Conservation (phyloP, 92 coral and sea anemone species). For the Palythoa grandiflora region DNA sequence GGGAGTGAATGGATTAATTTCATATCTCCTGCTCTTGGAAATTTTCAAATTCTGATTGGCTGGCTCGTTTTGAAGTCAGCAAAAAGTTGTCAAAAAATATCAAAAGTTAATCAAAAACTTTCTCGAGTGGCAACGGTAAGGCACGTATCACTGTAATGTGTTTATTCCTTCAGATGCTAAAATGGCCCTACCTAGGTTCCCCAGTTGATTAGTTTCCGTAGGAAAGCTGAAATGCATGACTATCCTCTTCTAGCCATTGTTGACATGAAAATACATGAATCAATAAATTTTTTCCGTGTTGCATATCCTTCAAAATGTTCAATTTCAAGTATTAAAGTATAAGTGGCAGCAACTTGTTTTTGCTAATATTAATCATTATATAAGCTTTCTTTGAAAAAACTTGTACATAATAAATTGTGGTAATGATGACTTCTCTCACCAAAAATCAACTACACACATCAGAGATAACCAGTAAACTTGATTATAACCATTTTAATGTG, state of each 20-base stretch:
- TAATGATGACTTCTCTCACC: no score
- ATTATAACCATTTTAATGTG: no score
- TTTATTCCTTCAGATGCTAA: not conserved
- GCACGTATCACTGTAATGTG: not conserved
- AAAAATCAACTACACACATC: no score
- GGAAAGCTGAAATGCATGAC: not conserved
- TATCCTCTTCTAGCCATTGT: not conserved
- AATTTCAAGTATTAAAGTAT: not conserved
- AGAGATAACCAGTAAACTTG: no score
- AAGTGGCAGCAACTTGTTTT: not conserved
- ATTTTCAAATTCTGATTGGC: no score
- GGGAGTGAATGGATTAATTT: no score
- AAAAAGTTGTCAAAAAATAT: no score
- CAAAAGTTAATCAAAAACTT: no score
- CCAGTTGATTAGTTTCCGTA: not conserved
- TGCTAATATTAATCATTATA: not conserved
- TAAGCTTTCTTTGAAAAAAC: not conserved
- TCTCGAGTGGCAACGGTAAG: no score
- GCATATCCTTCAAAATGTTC: not conserved
- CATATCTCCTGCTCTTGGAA: no score
- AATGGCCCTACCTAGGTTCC: not conserved
- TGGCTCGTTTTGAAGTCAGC: no score
- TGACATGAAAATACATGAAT: not conserved
- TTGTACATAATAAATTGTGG: not conserved
- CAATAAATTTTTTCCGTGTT: not conserved